phyloP scores from a whole-genome alignment of 2,113 vertebrate genomes.

The Shinisaurus crocodilurus region DNA sequence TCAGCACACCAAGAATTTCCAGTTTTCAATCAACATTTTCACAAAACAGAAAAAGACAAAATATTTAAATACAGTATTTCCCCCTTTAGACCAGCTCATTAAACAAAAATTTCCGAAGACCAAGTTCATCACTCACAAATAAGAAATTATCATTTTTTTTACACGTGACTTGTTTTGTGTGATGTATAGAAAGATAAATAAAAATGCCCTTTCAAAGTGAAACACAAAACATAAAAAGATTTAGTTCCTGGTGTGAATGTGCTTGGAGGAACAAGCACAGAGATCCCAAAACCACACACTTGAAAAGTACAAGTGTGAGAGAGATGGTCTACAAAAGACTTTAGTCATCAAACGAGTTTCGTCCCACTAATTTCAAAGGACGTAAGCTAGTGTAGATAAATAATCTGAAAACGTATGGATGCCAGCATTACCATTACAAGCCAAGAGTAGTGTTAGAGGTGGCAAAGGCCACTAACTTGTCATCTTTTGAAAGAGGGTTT shows the following conservation, averaged over 20 bases:
- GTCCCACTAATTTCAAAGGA: neutral
- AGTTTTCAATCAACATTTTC: constrained; percentile 70
- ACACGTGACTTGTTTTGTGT: constrained; percentile 47
- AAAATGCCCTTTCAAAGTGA: constrained; percentile 61
- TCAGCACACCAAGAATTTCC: constrained; percentile 66
- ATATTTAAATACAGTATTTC: constrained; percentile 62
- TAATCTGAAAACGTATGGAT: neutral
- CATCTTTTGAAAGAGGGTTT: neutral
- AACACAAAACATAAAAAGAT: neutral
- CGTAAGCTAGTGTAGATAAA: neutral
- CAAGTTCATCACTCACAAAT: constrained; percentile 29
- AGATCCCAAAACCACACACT: neutral
- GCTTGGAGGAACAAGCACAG: constrained; percentile 30
- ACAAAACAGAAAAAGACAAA: constrained; percentile 40
- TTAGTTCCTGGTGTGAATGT: neutral
- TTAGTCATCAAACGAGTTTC: neutral
- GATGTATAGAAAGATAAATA: constrained; percentile 63
- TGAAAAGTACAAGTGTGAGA: neutral
- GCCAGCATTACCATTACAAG: neutral
- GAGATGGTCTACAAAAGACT: fast-evolving
- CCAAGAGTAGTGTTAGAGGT: neutral
- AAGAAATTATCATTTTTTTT: constrained; percentile 52
- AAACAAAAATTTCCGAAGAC: constrained; percentile 36
- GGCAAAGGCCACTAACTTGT: neutral
- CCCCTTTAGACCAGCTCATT: constrained; percentile 61